Evolutionary conservation across 2,797 vertebrate genomes (phyloP).

Genomic region (Artibeus lituratus): DNA sequence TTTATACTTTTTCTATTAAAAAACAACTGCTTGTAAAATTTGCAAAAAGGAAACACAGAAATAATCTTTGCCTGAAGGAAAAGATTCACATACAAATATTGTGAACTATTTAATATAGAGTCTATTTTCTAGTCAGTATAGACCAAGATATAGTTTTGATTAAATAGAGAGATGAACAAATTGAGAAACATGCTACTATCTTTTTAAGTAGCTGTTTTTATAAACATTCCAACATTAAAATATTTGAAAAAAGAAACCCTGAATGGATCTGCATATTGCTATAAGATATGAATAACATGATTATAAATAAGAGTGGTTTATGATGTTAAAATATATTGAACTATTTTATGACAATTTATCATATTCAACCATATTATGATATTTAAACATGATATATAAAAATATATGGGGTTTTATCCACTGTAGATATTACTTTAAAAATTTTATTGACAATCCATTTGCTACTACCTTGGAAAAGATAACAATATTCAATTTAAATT

Average conservation of each 20-base stretch:
- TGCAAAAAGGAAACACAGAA: neutral
- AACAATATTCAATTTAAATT: neutral
- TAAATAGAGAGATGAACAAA: neutral
- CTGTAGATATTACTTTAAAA: neutral
- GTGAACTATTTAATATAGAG: neutral
- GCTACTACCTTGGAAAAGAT: neutral
- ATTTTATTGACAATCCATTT: neutral
- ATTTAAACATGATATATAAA: neutral
- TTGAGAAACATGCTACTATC: neutral
- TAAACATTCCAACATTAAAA: neutral
- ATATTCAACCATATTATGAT: neutral
- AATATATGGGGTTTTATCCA: neutral
- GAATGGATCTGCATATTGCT: neutral
- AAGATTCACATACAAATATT: neutral
- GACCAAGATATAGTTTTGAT: neutral
- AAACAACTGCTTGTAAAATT: neutral
- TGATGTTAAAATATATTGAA: neutral
- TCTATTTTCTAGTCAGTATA: neutral
- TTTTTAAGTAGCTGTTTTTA: neutral
- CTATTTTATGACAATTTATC: slow-evolving; percentile 2
- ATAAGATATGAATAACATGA: neutral
- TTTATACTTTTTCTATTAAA: neutral
- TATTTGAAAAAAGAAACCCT: neutral
- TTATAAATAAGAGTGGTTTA: neutral
- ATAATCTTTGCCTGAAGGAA: neutral